Conservation (phyloP, 2,888 invertebrate species). For the Stenoptilia bipunctidactyla region DNA sequence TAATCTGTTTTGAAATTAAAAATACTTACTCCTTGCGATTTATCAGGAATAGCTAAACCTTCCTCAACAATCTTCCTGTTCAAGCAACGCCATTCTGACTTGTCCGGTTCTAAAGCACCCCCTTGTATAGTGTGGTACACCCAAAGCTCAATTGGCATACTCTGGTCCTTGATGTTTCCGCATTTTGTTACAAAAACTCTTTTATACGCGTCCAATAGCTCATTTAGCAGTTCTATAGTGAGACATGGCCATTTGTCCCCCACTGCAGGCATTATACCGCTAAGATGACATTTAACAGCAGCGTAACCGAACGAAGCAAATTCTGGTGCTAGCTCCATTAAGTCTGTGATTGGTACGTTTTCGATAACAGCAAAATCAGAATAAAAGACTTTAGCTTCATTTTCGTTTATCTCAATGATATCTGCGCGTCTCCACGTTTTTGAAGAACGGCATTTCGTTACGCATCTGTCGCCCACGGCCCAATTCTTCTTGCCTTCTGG, state of each 20-base stretch:
- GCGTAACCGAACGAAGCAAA: conserved; percentile 68
- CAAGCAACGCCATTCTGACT: conserved; percentile 74
- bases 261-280: conserved; percentile 78
- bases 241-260: conserved; percentile 73
- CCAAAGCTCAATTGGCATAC: conserved; percentile 76
- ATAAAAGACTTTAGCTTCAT: conserved; percentile 69
- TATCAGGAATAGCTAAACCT: conserved; percentile 72
- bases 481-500: conserved; percentile 37
- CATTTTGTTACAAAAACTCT: conserved; percentile 67
- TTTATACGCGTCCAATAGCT: conserved; percentile 61
- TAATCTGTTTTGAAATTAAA: too few relatives aligned
- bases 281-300: conserved; percentile 76
- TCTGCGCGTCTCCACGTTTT: conserved; percentile 76
- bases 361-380: conserved; percentile 75
- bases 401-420: conserved; percentile 39
- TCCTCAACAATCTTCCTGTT: conserved; percentile 75
- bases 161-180: conserved; percentile 55
- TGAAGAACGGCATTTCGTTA: conserved; percentile 47
- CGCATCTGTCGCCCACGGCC: conserved; percentile 64
- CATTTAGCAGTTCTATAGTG: conserved; percentile 72
- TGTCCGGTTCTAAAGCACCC: conserved; percentile 76
- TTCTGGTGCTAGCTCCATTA: conserved; percentile 62
- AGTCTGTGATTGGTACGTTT: conserved; percentile 40
- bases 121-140: conserved; percentile 70
- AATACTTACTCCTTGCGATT: conserved; percentile 29